A percentile compares a stretch with the other conserved stretches of the same genome.
These are phyloP conservation scores for Nephotettix cincticeps DNA, from an alignment of 1,140 invertebrate genomes.

Conservation along the genomic window DNA sequence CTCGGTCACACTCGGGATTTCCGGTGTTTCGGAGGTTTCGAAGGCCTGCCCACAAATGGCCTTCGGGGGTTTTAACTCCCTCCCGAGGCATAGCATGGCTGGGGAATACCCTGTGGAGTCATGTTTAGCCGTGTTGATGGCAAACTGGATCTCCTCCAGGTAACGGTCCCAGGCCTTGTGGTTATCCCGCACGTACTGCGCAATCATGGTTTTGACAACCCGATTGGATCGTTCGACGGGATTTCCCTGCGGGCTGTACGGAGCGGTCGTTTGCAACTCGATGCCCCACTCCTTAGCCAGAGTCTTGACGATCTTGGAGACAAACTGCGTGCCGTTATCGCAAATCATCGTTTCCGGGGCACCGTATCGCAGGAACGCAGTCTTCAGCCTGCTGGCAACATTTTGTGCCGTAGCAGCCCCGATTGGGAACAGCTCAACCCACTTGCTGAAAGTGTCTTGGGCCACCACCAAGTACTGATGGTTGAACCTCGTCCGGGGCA, in stretches of 20 bases:
- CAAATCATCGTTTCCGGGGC: too few species aligned
- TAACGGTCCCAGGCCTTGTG: conserved; percentile 45
- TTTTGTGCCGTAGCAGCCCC: background rate
- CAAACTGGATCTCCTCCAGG: conserved; percentile 46
- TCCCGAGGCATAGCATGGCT: too few species aligned
- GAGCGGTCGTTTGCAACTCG: background rate
- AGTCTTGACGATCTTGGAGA: background rate
- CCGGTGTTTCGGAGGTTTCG: too few species aligned
- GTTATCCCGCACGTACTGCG: conserved; percentile 43
- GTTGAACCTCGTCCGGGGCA: too few species aligned
- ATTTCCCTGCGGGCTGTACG: conserved; percentile 48
- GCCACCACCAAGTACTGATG: too few species aligned
- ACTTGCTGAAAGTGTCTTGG: background rate
- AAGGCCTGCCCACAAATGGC: background rate
- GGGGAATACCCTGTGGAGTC: too few species aligned
- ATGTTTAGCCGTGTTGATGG: conserved; percentile 50
- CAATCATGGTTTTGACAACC: conserved; percentile 47
- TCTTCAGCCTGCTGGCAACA: background rate
- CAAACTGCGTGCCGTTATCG: too few species aligned
- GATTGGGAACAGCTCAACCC: background rate
- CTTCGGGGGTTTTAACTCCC: background rate
- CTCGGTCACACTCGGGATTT: too few species aligned
- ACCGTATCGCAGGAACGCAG: background rate
- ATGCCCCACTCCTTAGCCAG: conserved; percentile 2
- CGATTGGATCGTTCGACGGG: conserved; percentile 49